Percentiles rank a stretch among this genome's conserved stretches.
Conservation (phyloP, 1,140 invertebrate genomes). For the Achatina immaculata region DNA sequence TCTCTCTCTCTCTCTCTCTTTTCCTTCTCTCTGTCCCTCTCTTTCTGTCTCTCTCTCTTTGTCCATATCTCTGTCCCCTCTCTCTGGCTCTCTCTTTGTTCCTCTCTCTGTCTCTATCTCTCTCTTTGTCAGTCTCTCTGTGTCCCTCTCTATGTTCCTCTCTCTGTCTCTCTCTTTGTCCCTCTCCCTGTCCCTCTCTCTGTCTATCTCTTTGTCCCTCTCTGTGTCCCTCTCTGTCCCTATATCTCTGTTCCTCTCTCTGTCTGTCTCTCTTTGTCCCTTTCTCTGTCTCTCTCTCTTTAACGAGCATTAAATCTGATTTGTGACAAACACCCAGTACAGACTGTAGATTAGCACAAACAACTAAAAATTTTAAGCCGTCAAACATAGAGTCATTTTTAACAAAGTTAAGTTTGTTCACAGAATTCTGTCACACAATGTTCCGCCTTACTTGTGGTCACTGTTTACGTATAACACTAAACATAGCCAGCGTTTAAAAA, state of each 20-base stretch:
- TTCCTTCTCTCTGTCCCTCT: too few species aligned
- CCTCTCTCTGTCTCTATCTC: neutral
- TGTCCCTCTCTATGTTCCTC: neutral
- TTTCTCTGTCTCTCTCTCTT: too few species aligned
- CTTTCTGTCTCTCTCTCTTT: neutral
- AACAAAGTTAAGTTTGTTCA: too few species aligned
- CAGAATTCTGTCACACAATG: too few species aligned
- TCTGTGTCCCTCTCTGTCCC: neutral
- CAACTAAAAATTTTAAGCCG: too few species aligned
- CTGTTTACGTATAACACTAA: too few species aligned
- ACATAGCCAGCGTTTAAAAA: too few species aligned
- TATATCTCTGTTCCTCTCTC: neutral
- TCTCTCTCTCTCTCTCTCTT: neutral
- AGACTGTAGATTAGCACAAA: too few species aligned
- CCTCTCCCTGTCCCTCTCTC: neutral
- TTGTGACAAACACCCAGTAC: too few species aligned
- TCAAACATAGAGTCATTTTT: too few species aligned
- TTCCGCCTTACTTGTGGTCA: too few species aligned
- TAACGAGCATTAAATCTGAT: too few species aligned
- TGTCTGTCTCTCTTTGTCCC: neutral
- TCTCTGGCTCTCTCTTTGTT: neutral
- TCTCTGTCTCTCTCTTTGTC: neutral
- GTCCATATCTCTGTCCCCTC: neutral
- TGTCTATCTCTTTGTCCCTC: neutral
- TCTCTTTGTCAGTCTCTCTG: neutral